Base-by-base conservation (phyloP, 1,140 invertebrate genomes). In the Eumaeus atala region DNA sequence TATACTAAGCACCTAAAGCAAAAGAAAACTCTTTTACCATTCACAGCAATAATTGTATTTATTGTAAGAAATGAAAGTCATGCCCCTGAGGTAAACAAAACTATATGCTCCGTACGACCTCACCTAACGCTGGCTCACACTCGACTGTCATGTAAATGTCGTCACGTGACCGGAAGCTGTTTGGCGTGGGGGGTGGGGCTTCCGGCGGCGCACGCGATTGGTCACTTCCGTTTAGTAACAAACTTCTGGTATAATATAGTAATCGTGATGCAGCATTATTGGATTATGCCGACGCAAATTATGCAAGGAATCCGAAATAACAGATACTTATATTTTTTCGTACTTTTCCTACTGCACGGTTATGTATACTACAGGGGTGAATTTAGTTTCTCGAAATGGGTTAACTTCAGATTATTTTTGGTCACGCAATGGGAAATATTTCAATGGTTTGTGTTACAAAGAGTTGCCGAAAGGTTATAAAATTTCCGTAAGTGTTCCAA, bases 101-200 rank as follows among this genome's bases (percentile, higher is more conserved):
- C 51, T 50, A 52, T 56, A 44, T 44, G 49, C 63, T 65, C 56
- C 52, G 55, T 56, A 64, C 73, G 72, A 72, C 74, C 58, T 64
- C 59, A 61, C 68, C 67, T 56, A 55, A 55, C 58, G 57, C 55
- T 65, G 70, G 58, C 71, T 64, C 53, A 56, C 69, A 54, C 16
- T 56, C 76, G 63, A 81, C 72, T 84, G 76, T 84, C 78, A 86
- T 84, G 76, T 81, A 81, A 81, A 85, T 84, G 80, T 80, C 77
- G 80, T 84, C 83, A 84, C 83, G 80, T 72, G 83, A 79, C 83
- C 80, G 80, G 83, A 84, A 77, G 73, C 72, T 71, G 77, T 71
- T 74, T 66, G 72, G 70, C 64, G 72, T 56, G 71, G 74, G 40
- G 76, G 80, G 78, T 66, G 70, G 78, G 63, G 69, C 67, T 74